These are phyloP conservation scores for Solenopsis fugax DNA, from an alignment of 1,140 invertebrate genomes.

Conservation along the genomic window DNA sequence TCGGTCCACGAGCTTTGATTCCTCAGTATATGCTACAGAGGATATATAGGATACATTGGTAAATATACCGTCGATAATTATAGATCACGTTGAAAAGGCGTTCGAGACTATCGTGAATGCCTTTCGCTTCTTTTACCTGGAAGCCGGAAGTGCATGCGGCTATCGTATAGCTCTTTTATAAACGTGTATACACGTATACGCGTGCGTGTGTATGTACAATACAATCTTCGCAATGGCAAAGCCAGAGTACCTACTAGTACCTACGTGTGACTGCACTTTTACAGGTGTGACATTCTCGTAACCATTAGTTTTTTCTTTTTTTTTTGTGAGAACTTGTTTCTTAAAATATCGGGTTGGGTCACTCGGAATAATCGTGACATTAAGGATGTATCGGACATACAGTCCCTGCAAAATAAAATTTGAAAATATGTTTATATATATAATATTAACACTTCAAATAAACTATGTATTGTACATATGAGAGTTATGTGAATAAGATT, in stretches of 20 bases:
- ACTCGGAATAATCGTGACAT: constrained; percentile 45
- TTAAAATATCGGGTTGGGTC: constrained; percentile 29
- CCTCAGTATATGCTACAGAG: not conserved
- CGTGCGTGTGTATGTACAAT: not conserved
- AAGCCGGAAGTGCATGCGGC: constrained; percentile 31
- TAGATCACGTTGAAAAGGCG: constrained; percentile 2
- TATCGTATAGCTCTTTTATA: not conserved
- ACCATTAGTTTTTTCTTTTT: not conserved
- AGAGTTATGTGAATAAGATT: too few relatives aligned
- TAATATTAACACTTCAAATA: too few relatives aligned
- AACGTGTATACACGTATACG: not conserved
- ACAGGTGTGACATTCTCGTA: constrained; percentile 37
- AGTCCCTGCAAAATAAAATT: too few relatives aligned
- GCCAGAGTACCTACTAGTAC: not conserved
- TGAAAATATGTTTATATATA: too few relatives aligned
- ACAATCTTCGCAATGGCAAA: not conserved
- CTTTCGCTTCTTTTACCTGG: not conserved
- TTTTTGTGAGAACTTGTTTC: constrained; percentile 38
- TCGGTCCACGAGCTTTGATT: not conserved
- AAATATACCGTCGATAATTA: constrained; percentile 23
- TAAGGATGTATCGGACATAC: not conserved
- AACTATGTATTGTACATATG: too few relatives aligned
- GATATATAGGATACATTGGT: not conserved
- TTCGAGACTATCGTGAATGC: not conserved
- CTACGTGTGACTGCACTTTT: not conserved